phyloP scores from a whole-genome alignment of 2,888 invertebrate species.

The Eupithecia tripunctaria region DNA sequence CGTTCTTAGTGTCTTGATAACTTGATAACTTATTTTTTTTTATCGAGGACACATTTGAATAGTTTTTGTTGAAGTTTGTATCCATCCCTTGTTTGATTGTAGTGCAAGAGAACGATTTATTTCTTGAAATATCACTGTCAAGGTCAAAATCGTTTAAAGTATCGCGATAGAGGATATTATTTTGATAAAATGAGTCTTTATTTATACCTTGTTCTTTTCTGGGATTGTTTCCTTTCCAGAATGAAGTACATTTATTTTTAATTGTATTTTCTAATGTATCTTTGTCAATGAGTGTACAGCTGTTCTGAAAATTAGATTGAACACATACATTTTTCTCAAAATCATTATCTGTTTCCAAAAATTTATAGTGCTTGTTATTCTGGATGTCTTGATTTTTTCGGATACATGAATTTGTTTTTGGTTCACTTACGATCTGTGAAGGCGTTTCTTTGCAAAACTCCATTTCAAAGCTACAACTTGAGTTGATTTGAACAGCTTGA shows the following conservation, averaged over 20 bases:
- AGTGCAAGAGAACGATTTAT: background rate
- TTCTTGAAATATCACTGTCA: background rate
- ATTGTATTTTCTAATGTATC: background rate
- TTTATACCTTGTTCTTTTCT: background rate
- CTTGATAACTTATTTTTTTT: background rate
- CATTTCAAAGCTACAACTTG: slow-evolving; percentile 1
- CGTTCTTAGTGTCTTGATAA: background rate
- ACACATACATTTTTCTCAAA: background rate
- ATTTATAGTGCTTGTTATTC: background rate
- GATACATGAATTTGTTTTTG: background rate
- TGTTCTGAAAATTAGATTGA: background rate
- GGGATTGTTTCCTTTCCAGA: background rate
- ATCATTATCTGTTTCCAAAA: background rate
- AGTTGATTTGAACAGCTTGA: slow-evolving; percentile 8
- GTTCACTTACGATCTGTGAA: background rate
- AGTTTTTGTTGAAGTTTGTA: background rate
- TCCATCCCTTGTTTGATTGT: background rate
- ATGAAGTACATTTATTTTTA: background rate
- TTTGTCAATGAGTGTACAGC: background rate
- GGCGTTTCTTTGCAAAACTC: background rate
- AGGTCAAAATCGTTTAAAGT: slow-evolving; percentile 1
- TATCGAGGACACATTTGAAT: background rate
- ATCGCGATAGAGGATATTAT: background rate
- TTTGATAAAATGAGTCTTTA: background rate
- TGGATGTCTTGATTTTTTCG: background rate